Base-by-base conservation (phyloP, 2,888 invertebrate species). In the Malachius bipustulatus region DNA sequence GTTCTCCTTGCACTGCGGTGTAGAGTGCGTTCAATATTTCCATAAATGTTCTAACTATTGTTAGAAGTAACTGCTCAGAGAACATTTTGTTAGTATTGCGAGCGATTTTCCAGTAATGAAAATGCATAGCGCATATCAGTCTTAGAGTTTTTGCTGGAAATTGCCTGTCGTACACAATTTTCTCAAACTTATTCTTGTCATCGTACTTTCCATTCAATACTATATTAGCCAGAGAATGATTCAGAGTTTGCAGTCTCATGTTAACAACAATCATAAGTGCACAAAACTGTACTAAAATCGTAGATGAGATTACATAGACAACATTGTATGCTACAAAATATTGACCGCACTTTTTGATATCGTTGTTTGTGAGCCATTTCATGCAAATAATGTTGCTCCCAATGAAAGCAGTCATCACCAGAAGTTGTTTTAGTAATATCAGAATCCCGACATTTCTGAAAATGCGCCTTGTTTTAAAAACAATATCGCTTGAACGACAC, bases 41-140 rank as follows among this genome's bases (percentile, higher is more conserved):
- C 6, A 19, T n/a, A 19, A 19, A 19, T 19, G 24, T 19, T 19
- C 24, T 19, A n/a, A 19, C n/a, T 19, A 19, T 19, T 19, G 24
- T 19, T n/a, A 19, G n/a, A 19, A 19, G 24, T 19, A 19, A 19
- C 24, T 19, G 24, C n/a, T 19, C 24, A 6, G 24, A 19, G n/a
- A 19, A 19, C 6, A 19, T 19, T 19, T 19, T n/a, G n/a, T 19
- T 19, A n/a, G n/a, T n/a, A 6, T 8, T 8, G 6, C 6, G n/a
- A 6, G 24, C 24, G 6, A 19, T 19, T n/a, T 19, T 19, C 6
- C 24, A 19, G n/a, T 8, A 8, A 6, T 19, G 6, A 19, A 19
- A 19, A 19, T 19, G 24, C 24, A 19, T 6, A 8, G n/a, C n/a
- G 24, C 24, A 19, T 19, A 19, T 19, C n/a, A 6, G 6, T 6